Conservation (phyloP, 2,888 invertebrate species). For the Acanthopleura granulata region DNA sequence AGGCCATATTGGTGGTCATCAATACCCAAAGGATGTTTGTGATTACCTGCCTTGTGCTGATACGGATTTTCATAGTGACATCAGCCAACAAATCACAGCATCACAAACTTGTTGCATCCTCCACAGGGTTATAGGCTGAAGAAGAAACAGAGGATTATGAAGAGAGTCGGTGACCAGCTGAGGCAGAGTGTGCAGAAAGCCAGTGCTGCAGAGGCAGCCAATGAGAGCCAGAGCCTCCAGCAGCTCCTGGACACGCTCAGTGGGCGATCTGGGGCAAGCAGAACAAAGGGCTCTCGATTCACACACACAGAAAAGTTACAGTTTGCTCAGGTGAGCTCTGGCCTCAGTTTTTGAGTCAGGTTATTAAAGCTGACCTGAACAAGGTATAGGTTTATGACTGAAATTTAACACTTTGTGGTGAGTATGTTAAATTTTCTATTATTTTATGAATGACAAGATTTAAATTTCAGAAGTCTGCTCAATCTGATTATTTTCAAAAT, state of each 20-base stretch:
- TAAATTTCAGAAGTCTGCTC: no score
- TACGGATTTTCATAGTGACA: no score
- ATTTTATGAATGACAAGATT: neutral
- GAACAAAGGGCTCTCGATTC: constrained; percentile 67
- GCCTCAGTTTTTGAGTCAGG: neutral
- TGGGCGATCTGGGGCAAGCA: constrained; percentile 40
- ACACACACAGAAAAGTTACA: constrained; percentile 68
- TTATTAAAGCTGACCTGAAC: neutral
- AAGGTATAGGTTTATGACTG: no score
- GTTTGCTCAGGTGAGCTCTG: constrained; percentile 61
- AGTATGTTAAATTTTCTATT: neutral
- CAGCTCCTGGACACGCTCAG: constrained; percentile 55
- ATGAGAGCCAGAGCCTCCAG: constrained; percentile 47
- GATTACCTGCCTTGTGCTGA: no score
- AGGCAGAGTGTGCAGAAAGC: constrained; percentile 56
- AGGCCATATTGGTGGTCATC: no score
- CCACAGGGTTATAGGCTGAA: constrained; percentile 61
- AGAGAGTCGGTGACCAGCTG: constrained; percentile 62
- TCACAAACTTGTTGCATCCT: neutral
- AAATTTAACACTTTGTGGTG: no score
- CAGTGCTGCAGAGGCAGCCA: constrained; percentile 34
- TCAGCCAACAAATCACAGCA: no score
- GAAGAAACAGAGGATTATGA: constrained; percentile 60
- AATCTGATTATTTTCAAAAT: no score
- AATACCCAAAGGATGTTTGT: no score